Evolutionary conservation across 2,888 invertebrate species (phyloP).

Genomic region (Macrostomum cliftonense): DNA sequence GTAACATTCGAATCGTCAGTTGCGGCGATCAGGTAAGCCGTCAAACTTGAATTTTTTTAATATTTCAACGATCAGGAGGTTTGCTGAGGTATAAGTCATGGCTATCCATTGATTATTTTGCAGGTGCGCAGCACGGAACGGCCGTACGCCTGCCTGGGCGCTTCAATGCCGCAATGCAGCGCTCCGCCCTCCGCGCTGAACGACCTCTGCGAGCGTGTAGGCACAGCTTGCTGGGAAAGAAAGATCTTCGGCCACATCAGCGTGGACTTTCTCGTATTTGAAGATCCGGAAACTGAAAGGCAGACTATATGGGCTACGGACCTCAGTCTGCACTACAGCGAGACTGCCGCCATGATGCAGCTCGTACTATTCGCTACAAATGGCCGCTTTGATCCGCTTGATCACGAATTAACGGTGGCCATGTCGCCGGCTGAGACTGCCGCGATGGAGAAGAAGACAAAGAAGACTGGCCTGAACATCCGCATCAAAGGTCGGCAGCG

Average conservation of each 20-base stretch:
- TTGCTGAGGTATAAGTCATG: too few relatives aligned
- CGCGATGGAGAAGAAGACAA: slow-evolving; percentile 15
- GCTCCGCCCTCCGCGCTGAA: slow-evolving; percentile 30
- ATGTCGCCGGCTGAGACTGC: neutral
- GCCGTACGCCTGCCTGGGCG: too few relatives aligned
- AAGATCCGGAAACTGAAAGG: slow-evolving; percentile 26
- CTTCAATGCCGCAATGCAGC: slow-evolving; percentile 29
- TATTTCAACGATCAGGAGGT: too few relatives aligned
- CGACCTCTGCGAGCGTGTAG: slow-evolving; percentile 23
- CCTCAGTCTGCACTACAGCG: slow-evolving; percentile 29
- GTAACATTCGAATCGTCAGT: slow-evolving; percentile 21
- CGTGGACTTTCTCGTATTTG: slow-evolving; percentile 36
- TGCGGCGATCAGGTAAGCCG: slow-evolving; percentile 30
- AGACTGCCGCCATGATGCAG: slow-evolving; percentile 28
- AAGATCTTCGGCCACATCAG: slow-evolving; percentile 32
- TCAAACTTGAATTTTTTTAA: too few relatives aligned
- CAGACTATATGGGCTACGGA: slow-evolving; percentile 34
- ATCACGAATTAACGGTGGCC: slow-evolving; percentile 22
- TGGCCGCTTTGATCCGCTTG: slow-evolving; percentile 22
- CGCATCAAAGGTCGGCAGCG: slow-evolving; percentile 16
- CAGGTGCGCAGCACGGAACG: too few relatives aligned
- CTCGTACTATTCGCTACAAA: slow-evolving; percentile 29
- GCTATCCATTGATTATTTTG: too few relatives aligned
- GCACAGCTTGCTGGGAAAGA: slow-evolving; percentile 28
- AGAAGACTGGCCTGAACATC: slow-evolving; percentile 12